phyloP scores from a whole-genome alignment of 2,888 invertebrate genomes.

The Polydrusus pterygomalis region DNA sequence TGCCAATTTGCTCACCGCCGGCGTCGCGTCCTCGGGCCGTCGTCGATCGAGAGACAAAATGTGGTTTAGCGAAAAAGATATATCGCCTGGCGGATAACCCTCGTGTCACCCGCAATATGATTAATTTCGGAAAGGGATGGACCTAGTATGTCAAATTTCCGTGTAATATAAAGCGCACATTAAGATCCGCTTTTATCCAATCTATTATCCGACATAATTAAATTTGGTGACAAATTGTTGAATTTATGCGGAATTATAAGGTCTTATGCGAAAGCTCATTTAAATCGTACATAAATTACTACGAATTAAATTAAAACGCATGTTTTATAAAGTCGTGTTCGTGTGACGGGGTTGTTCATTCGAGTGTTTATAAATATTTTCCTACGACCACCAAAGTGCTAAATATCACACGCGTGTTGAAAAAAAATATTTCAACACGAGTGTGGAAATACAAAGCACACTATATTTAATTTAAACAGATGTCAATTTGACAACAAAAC shows the following conservation, averaged over 20 bases:
- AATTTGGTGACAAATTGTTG: conserved; percentile 43
- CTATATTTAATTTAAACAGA: no score
- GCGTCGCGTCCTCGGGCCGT: no score
- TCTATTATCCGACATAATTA: conserved; percentile 46
- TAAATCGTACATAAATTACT: background rate
- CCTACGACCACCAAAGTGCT: no score
- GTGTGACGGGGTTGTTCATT: no score
- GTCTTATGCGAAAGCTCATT: conserved; percentile 1
- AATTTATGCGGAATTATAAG: conserved; percentile 24
- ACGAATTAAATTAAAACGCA: background rate
- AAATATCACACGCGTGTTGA: no score
- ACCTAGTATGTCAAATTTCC: conserved; percentile 35
- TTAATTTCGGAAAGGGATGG: conserved; percentile 35
- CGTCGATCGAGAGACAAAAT: conserved; percentile 13
- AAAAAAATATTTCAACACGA: no score
- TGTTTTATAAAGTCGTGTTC: no score
- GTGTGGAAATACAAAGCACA: no score
- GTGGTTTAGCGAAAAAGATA: conserved; percentile 15
- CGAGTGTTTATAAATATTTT: no score
- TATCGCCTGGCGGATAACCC: conserved; percentile 22
- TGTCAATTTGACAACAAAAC: no score
- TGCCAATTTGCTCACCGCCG: conserved; percentile 16
- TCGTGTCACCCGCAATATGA: conserved; percentile 35
- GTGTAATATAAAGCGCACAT: conserved; percentile 28
- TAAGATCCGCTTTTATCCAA: conserved; percentile 22